Conservation (phyloP, 2,888 invertebrate genomes). For the Eupithecia insigniata region DNA sequence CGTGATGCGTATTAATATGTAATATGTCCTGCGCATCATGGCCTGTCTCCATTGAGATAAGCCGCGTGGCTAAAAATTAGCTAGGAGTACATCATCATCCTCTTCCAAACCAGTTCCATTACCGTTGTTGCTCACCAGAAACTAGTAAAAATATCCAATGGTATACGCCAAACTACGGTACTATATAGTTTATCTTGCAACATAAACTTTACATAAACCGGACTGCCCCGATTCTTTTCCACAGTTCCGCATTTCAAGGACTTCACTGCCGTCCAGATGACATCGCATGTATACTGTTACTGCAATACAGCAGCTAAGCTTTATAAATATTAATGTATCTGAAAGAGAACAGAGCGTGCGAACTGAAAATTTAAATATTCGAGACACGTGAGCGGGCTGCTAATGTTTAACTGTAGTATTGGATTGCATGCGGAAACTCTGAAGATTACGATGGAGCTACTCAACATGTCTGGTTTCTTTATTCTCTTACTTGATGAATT, state of each 20-base stretch:
- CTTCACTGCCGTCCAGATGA: slow-evolving; percentile 32
- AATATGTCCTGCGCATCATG: too few species aligned
- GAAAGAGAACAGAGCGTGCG: slow-evolving; percentile 75
- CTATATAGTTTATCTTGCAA: not conserved
- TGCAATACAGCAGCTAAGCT: slow-evolving; percentile 49
- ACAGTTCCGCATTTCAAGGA: slow-evolving; percentile 34
- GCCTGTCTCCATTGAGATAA: too few species aligned
- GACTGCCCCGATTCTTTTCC: not conserved
- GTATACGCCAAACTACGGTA: not conserved
- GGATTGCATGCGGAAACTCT: slow-evolving; percentile 9
- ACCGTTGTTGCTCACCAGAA: too few species aligned
- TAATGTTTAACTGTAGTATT: slow-evolving; percentile 25
- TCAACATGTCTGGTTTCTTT: not conserved
- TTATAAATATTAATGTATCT: slow-evolving; percentile 76
- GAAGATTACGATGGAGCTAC: not conserved
- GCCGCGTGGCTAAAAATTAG: too few species aligned
- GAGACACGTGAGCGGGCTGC: slow-evolving; percentile 67
- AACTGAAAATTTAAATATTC: slow-evolving; percentile 81
- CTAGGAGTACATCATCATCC: too few species aligned
- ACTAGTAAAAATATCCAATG: too few species aligned
- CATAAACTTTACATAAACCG: not conserved
- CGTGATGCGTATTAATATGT: too few species aligned
- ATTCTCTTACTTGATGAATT: not conserved
- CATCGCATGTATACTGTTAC: slow-evolving; percentile 44
- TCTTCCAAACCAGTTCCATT: too few species aligned